Conservation (phyloP, 2,888 invertebrate species). For the Metellina segmentata region DNA sequence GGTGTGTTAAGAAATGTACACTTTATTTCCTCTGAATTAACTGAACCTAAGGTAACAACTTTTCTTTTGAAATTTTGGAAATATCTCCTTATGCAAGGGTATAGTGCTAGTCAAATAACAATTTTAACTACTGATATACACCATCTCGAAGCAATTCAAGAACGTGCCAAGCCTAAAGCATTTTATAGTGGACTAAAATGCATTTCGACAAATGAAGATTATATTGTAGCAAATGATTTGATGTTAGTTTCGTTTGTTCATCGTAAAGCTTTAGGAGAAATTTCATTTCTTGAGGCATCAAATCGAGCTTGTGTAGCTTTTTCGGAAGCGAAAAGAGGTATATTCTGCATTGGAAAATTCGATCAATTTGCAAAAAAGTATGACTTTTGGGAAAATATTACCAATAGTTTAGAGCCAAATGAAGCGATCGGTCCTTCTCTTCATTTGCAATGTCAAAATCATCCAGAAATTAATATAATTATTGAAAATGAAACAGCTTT, state of each 20-base stretch:
- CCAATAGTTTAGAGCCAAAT: slow-evolving; percentile 27
- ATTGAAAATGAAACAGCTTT: slow-evolving; percentile 58
- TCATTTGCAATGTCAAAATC: slow-evolving; percentile 72
- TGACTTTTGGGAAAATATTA: slow-evolving; percentile 72
- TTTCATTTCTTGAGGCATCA: slow-evolving; percentile 79
- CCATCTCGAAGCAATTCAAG: slow-evolving; percentile 78
- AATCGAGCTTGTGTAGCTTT: slow-evolving; percentile 79
- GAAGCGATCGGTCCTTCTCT: slow-evolving; percentile 58
- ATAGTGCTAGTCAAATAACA: slow-evolving; percentile 79
- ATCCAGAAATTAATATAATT: slow-evolving; percentile 44
- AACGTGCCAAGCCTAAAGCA: neutral
- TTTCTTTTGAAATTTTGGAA: slow-evolving; percentile 78
- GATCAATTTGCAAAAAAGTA: slow-evolving; percentile 58
- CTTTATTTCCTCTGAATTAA: slow-evolving; percentile 77
- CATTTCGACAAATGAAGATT: slow-evolving; percentile 79
- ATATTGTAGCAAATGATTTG: slow-evolving; percentile 72
- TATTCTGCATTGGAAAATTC: slow-evolving; percentile 77
- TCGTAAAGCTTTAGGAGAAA: neutral
- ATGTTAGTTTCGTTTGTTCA: neutral
- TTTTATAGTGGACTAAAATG: slow-evolving; percentile 36
- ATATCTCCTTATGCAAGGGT: slow-evolving; percentile 79
- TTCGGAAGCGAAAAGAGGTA: slow-evolving; percentile 57
- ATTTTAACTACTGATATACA: slow-evolving; percentile 80
- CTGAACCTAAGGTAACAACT: neutral
- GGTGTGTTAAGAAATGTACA: slow-evolving; percentile 79